Percentiles rank a stretch among this genome's conserved stretches.
These are phyloP conservation scores for Tuta absoluta DNA, from an alignment of 2,888 invertebrate genomes.

Conservation along the genomic window DNA sequence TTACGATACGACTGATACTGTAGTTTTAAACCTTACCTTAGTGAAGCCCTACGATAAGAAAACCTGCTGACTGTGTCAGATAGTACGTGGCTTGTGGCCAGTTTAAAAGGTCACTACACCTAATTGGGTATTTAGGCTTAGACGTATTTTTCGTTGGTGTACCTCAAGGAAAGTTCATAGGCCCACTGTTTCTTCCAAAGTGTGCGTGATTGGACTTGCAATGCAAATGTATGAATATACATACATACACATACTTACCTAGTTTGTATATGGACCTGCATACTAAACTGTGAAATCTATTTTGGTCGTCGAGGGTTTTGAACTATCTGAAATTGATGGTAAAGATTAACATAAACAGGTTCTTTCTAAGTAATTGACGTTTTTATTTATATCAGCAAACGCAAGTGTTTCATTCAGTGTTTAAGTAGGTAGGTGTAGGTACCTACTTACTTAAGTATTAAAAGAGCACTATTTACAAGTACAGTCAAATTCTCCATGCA, in stretches of 20 bases:
- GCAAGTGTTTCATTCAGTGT: no score
- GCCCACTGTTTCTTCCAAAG: neutral
- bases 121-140: neutral
- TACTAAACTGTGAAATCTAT: neutral
- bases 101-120: neutral
- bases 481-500: no score
- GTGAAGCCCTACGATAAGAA: constrained; percentile 1
- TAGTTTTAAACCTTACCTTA: neutral
- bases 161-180: neutral
- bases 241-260: neutral
- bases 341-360: no score
- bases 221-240: neutral
- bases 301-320: constrained; percentile 1
- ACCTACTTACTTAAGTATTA: no score
- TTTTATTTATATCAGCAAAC: no score
- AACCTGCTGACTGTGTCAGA: neutral
- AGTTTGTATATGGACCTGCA: neutral
- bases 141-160: neutral
- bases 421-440: no score
- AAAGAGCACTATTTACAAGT: no score
- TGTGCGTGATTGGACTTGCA: neutral
- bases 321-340: neutral
- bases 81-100: neutral
- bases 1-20: constrained; percentile 8
- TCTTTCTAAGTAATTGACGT: no score